These are phyloP conservation scores for Hirtodrosophila histrioides DNA, from an alignment of 2,888 invertebrate species.

Conservation along the genomic window DNA sequence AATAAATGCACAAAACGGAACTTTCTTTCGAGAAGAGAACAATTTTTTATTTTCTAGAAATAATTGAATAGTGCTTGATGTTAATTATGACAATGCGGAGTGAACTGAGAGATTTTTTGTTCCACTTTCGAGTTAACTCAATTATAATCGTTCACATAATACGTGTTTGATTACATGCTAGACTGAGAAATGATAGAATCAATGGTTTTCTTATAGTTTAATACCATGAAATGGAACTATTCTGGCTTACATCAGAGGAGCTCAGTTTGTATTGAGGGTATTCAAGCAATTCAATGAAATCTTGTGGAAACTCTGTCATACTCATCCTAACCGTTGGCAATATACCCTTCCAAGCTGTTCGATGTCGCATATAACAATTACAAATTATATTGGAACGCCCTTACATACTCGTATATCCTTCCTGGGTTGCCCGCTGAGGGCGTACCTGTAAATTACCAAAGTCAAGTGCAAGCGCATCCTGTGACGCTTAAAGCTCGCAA, in stretches of 20 bases:
- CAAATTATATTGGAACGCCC: conserved; percentile 25
- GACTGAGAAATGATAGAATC: too few species aligned
- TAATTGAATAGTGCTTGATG: not conserved
- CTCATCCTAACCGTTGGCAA: too few species aligned
- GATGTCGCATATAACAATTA: conserved; percentile 38
- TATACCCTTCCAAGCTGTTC: not conserved
- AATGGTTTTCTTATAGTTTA: too few species aligned
- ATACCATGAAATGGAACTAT: too few species aligned
- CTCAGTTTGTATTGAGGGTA: too few species aligned
- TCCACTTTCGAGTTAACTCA: not conserved
- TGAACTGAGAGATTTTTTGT: not conserved
- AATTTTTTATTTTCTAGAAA: conserved; percentile 1
- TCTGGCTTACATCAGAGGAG: too few species aligned
- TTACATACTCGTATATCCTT: conserved; percentile 1
- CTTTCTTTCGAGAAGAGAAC: not conserved
- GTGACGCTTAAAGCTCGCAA: conserved; percentile 15
- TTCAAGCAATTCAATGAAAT: too few species aligned
- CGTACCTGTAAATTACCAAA: conserved; percentile 34
- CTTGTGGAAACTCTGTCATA: too few species aligned
- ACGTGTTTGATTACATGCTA: too few species aligned
- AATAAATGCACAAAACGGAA: conserved; percentile 1
- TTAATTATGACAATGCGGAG: not conserved
- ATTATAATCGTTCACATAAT: too few species aligned
- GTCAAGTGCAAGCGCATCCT: conserved; percentile 41
- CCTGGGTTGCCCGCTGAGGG: conserved; percentile 2